Base-by-base conservation (phyloP, 2,888 invertebrate genomes). In the Lycaena phlaeas region DNA sequence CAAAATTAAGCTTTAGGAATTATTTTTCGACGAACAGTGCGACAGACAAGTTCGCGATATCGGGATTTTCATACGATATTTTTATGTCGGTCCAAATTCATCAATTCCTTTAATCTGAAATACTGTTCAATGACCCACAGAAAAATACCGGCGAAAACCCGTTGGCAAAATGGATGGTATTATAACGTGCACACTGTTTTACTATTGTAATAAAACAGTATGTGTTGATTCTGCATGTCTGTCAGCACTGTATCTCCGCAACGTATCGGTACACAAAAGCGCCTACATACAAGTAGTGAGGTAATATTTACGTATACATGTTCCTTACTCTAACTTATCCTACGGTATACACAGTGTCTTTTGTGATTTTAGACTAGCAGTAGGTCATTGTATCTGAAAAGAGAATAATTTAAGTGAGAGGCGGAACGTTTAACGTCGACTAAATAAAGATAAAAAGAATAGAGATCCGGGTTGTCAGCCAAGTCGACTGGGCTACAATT, bases 301-400 rank as follows among this genome's bases (percentile, higher is more conserved):
- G 87, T 87, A 87, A 85, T 72, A 66, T 68, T 87, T 87, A 87
- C 88, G 87, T 88, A 87, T 87, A 88, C 87, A 84, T 74, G 86
- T 75, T 84, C 63, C 22, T 67, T 76, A 76, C 45, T 14, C 49
- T 53, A 48, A 49, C 56, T 54, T 55, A 68, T 42, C 49, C 61
- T 64, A 70, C 60, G 70, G 74, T 74, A 74, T 74, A 74, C 76
- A 57, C 54, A 57, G 61, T 63, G 59, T 65, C 60, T 64, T 61
- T 66, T 63, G 18, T 41, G 40, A 43, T 42, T 42, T 41, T 43
- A 11, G 42, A 36, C 40, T 31, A 38, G 37, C 27, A 38, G 38
- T 43, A 14, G 22, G 9, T 12, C 25, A 15, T 22, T 27, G 30
- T 15, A 30, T 15, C 14, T 5, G n/a, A 29, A 9, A 10, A 15